Evolutionary conservation across 1,140 invertebrate species (phyloP).

Genomic region (Heliconius eleuchia): DNA sequence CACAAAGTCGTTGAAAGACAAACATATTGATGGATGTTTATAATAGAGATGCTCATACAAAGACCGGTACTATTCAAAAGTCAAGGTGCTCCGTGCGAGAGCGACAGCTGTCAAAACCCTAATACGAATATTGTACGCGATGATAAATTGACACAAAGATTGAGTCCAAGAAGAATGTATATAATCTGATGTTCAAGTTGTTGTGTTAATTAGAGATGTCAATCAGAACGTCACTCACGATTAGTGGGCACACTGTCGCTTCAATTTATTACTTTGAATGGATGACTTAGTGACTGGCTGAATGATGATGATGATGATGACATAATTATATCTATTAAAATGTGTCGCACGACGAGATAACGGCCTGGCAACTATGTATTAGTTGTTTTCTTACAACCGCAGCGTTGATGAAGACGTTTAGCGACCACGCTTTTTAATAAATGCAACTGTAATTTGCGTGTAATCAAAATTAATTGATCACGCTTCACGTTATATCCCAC

Average conservation of each 20-base stretch:
- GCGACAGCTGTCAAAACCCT: neutral
- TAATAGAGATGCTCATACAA: neutral
- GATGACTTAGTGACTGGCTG: conserved; percentile 29
- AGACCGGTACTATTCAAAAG: neutral
- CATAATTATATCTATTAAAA: conserved; percentile 21
- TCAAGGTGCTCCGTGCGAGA: neutral
- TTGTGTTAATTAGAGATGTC: conserved; percentile 34
- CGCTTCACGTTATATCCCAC: too few relatives aligned
- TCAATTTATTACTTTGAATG: conserved; percentile 36
- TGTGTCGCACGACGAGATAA: conserved; percentile 15
- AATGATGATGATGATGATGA: conserved; percentile 12
- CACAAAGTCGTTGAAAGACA: neutral
- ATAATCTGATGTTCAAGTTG: conserved; percentile 35
- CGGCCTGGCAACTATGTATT: neutral
- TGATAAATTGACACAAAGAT: conserved; percentile 23
- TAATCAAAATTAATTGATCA: too few relatives aligned
- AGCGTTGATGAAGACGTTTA: neutral
- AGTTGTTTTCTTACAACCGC: conserved; percentile 6
- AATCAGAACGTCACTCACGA: conserved; percentile 35
- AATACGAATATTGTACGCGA: conserved; percentile 13
- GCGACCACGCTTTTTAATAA: neutral
- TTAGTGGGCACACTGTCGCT: conserved; percentile 34
- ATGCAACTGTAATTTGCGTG: too few relatives aligned
- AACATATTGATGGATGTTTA: neutral
- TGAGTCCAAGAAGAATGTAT: conserved; percentile 31